These are phyloP conservation scores for Micrasema longulum DNA, from an alignment of 1,140 invertebrate species.

Conservation along the genomic window DNA sequence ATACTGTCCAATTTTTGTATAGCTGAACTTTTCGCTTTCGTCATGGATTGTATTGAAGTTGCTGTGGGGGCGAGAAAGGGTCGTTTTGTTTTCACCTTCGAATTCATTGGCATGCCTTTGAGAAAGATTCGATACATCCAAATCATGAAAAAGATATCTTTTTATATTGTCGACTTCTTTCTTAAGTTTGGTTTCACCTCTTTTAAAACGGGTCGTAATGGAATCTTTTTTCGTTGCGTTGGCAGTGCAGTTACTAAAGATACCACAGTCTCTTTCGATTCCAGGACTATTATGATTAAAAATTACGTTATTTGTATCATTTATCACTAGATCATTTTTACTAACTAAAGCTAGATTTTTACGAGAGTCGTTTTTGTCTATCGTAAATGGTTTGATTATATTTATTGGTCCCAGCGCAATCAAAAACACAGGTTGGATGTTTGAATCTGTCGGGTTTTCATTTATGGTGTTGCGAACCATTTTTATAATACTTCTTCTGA, in stretches of 20 bases:
- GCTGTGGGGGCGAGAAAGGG: too few species aligned
- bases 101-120: too few species aligned
- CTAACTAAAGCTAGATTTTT: background rate
- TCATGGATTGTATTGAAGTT: too few species aligned
- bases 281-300: background rate
- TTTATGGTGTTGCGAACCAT: slow-evolving; percentile 15
- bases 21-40: slow-evolving; percentile 3
- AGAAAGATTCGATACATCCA: too few species aligned
- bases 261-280: background rate
- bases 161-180: too few species aligned
- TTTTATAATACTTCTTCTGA: background rate
- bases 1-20: slow-evolving; percentile 6
- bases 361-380: background rate
- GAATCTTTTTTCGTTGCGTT: background rate
- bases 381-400: slow-evolving; percentile 41
- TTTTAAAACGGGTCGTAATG: too few species aligned
- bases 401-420: slow-evolving; percentile 48
- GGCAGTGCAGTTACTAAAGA: background rate
- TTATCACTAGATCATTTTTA: background rate
- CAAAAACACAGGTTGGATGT: slow-evolving; percentile 38
- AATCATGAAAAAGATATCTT: too few species aligned
- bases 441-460: background rate
- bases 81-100: too few species aligned
- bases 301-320: slow-evolving; percentile 10
- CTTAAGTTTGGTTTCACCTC: too few species aligned